Base-by-base conservation (phyloP, 2,797 vertebrate species). In the Phataginus tricuspis region DNA sequence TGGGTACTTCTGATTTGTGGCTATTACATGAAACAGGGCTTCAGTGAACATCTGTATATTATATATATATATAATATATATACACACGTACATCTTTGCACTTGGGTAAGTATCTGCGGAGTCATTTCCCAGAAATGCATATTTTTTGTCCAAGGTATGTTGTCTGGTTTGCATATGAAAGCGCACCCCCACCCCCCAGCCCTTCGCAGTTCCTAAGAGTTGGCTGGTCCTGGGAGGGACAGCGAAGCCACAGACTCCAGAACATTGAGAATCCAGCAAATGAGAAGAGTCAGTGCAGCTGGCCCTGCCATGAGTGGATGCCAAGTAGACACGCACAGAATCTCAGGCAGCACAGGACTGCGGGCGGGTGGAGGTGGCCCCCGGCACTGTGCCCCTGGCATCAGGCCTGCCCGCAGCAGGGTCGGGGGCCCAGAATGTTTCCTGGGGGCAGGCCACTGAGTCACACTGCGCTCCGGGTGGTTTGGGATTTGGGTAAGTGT, bases 401-500 rank as follows among this genome's bases (percentile, higher is more conserved):
- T 19, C 7, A 6, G 45, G 16, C 23, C 29, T 31, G 39, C 37
- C 34, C 8, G 37, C 4, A 84, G 72, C 63, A 39, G 71, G 18
- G 21, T 39, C 23, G 34, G 39, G 79, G 49, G 86, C 14, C 42
- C 31, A 7, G 92, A 51, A 19, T n/a, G 11, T 93, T 71, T 86
- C 78, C 42, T 80, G 25, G 72, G 66, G 27, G 77, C 51, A 75
- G 29, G 53, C 37, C 71, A 87, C 86, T 68, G 96, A 69, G n/a
- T 64, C 95, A 23, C 90, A 86, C 66, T 87, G 83, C 91, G 93
- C 84, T 79, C 61, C 91, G 7, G 5, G n/a, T 91, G 45, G 71
- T 91, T 95, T 86, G 71, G 86, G 83, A 92, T 96, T 96, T 79
- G 66, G 59, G 68, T 94, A 53, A 72, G 78, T 25, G 10, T 97